Evolutionary conservation across 1,140 invertebrate species (phyloP).

Genomic region (Holcopasites calliopsidis): DNA sequence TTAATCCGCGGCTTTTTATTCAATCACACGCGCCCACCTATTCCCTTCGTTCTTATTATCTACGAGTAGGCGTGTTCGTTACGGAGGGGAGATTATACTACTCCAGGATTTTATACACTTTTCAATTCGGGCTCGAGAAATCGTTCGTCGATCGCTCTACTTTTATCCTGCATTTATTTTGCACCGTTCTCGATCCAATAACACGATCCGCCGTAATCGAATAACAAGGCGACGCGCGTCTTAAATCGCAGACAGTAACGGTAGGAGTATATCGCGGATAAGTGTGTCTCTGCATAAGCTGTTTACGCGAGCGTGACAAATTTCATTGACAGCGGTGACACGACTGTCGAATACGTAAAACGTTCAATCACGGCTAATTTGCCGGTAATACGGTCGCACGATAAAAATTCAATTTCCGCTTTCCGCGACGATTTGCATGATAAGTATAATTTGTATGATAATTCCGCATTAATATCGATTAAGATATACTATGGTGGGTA

Average conservation of each 20-base stretch:
- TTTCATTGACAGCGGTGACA: constrained; percentile 27
- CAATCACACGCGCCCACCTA: background rate
- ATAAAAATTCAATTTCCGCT: constrained; percentile 39
- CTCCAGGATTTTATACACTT: no score
- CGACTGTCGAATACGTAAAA: background rate
- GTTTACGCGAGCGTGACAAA: constrained; percentile 30
- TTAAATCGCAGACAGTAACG: background rate
- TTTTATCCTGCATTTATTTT: background rate
- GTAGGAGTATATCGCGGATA: background rate
- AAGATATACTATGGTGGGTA: constrained; percentile 28
- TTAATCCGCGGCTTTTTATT: constrained; percentile 22
- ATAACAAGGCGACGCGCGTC: background rate
- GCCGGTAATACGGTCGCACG: background rate
- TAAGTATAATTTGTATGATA: constrained; percentile 27
- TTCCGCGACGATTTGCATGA: constrained; percentile 20
- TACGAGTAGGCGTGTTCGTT: no score
- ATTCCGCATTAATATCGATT: constrained; percentile 32
- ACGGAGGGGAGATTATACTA: no score
- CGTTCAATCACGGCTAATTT: constrained; percentile 29
- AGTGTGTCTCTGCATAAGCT: background rate
- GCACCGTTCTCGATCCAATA: background rate
- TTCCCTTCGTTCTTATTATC: background rate
- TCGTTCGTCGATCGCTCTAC: no score
- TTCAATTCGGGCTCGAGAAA: background rate
- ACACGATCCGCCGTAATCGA: background rate